Percentiles rank a stretch among this genome's conserved stretches.
phyloP scores from a whole-genome alignment of 2,113 vertebrate species.

The Mystacornis crossleyi region DNA sequence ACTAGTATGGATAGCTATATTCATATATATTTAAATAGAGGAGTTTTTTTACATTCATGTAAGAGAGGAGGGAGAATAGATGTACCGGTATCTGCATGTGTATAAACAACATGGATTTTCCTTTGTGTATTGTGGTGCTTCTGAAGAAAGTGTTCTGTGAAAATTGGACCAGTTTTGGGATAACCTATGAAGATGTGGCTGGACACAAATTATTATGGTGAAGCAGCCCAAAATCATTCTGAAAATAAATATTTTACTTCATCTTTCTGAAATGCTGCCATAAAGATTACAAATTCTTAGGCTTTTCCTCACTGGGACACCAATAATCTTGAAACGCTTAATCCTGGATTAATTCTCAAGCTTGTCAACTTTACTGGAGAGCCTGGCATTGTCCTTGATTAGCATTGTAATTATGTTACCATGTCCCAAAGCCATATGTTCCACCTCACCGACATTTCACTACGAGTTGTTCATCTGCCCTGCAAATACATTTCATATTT shows the following conservation, averaged over 20 bases:
- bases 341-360: constrained; percentile 57
- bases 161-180: neutral
- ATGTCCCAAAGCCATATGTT: constrained; percentile 11
- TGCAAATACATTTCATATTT: neutral
- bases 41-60: neutral
- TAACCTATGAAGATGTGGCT: neutral
- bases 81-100: neutral
- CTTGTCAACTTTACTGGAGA: constrained; percentile 42
- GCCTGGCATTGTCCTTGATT: constrained; percentile 39
- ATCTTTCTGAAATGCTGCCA: constrained; percentile 24
- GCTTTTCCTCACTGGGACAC: constrained; percentile 23
- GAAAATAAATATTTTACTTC: neutral
- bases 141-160: neutral
- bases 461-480: neutral
- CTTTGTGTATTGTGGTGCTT: neutral
- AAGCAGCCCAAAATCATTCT: neutral
- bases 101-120: neutral
- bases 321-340: constrained; percentile 49
- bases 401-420: constrained; percentile 27
- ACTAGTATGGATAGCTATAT: neutral
- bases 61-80: neutral
- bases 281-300: constrained; percentile 22
- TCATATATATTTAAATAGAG: neutral
- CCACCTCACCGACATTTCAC: constrained; percentile 5
- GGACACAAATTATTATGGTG: neutral